Evolutionary conservation across 37 sponge, comb jelly and placozoan species (phyloP).

Genomic region (Lycopodina hypogea): DNA sequence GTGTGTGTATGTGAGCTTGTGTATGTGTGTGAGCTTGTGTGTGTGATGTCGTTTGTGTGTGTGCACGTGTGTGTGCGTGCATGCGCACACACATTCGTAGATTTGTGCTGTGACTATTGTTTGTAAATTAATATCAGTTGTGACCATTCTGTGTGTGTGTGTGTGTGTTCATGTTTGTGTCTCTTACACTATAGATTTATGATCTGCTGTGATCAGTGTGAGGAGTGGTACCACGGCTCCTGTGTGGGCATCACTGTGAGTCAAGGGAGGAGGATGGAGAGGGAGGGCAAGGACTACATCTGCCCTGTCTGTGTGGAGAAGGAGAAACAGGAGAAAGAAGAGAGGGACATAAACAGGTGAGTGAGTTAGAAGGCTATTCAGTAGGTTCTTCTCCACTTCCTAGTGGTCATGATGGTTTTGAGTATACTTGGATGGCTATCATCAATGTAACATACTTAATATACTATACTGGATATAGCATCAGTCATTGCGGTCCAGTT

Average conservation of each 20-base stretch:
- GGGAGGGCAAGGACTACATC: slow-evolving; percentile 57
- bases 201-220: slow-evolving; percentile 89
- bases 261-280: slow-evolving; percentile 82
- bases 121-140: background rate
- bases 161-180: too few relatives aligned
- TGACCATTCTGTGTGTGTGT: background rate
- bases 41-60: too few relatives aligned
- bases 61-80: too few relatives aligned
- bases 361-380: background rate
- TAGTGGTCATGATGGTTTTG: too few relatives aligned
- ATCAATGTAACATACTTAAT: too few relatives aligned
- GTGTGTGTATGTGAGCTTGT: too few relatives aligned
- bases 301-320: slow-evolving; percentile 58
- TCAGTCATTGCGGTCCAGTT: background rate
- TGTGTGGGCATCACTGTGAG: slow-evolving; percentile 82
- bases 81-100: too few relatives aligned
- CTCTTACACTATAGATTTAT: slow-evolving; percentile 56
- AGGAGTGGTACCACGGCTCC: slow-evolving; percentile 89
- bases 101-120: background rate
- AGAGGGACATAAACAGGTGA: slow-evolving; percentile 16
- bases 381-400: too few relatives aligned
- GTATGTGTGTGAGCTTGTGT: too few relatives aligned
- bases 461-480: background rate
- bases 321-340: slow-evolving; percentile 36
- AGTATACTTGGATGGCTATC: too few relatives aligned